Evolutionary conservation across 2,113 vertebrate genomes (phyloP).

Genomic region (Columbina picui): DNA sequence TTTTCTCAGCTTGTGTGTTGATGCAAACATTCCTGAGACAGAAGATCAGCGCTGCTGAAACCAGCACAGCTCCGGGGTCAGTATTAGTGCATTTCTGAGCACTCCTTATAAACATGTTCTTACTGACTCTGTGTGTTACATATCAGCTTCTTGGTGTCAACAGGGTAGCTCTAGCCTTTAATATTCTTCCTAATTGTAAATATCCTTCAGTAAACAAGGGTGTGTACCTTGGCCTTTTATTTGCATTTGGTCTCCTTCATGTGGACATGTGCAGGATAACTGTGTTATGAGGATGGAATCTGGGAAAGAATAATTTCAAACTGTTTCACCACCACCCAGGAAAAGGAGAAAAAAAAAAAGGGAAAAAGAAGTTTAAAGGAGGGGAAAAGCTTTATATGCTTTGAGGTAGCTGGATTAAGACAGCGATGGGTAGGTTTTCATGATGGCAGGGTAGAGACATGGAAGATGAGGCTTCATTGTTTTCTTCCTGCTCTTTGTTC

Average conservation of each 20-base stretch:
- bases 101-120: neutral
- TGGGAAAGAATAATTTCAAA: neutral
- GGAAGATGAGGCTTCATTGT: neutral
- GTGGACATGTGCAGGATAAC: neutral
- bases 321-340: neutral
- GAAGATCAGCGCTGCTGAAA: slow-evolving; percentile 7
- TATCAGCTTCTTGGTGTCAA: neutral
- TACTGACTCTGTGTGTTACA: neutral
- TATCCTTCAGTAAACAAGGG: neutral
- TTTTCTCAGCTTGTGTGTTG: slow-evolving; percentile 3
- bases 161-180: neutral
- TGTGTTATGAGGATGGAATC: neutral
- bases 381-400: neutral
- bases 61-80: neutral
- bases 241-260: neutral
- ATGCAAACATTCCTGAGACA: slow-evolving; percentile 11
- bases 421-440: neutral
- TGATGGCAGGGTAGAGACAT: neutral
- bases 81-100: neutral
- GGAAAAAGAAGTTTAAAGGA: neutral
- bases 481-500: neutral
- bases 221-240: neutral
- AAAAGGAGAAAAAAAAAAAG: neutral
- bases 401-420: neutral
- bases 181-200: neutral